These are phyloP conservation scores for Phrynocephalus vlangalii DNA, from an alignment of 2,797 vertebrate species.

Conservation along the genomic window DNA sequence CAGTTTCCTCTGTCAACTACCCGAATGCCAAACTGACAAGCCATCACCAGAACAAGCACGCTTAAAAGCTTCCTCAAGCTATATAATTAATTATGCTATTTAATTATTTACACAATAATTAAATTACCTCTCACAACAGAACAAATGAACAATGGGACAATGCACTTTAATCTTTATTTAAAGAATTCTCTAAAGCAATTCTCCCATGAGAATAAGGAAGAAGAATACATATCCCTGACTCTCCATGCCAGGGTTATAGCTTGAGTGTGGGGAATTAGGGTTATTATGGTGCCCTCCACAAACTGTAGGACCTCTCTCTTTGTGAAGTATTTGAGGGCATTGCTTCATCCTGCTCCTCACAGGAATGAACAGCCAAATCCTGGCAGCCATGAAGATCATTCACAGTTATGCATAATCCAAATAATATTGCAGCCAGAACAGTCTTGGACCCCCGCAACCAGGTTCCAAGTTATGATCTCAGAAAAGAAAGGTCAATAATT, in stretches of 20 bases:
- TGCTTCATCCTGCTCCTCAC: background rate
- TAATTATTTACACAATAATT: slow-evolving; percentile 71
- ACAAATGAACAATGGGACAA: slow-evolving; percentile 56
- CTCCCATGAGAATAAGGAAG: background rate
- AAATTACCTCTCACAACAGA: slow-evolving; percentile 64
- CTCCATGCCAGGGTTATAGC: background rate
- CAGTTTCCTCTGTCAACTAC: slow-evolving; percentile 26
- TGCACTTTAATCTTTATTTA: slow-evolving; percentile 63
- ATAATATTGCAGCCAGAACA: background rate
- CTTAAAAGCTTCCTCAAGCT: slow-evolving; percentile 73
- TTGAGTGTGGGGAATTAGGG: background rate
- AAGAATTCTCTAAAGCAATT: slow-evolving; percentile 52
- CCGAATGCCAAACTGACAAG: slow-evolving; percentile 48
- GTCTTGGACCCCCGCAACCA: background rate
- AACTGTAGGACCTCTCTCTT: background rate
- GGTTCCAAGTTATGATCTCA: background rate
- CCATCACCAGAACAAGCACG: slow-evolving; percentile 59
- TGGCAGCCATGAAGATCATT: background rate
- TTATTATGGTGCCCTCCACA: background rate
- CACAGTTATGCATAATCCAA: background rate
- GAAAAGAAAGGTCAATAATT: background rate
- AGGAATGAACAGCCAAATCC: too few relatives aligned
- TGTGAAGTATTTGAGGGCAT: background rate
- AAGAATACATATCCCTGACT: slow-evolving; percentile 11
- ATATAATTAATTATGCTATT: slow-evolving; percentile 68